Percentiles rank a stretch among this genome's conserved stretches.
Evolutionary conservation across 2,113 vertebrate genomes (phyloP).

Genomic region (Neolamprologus fasciatus): DNA sequence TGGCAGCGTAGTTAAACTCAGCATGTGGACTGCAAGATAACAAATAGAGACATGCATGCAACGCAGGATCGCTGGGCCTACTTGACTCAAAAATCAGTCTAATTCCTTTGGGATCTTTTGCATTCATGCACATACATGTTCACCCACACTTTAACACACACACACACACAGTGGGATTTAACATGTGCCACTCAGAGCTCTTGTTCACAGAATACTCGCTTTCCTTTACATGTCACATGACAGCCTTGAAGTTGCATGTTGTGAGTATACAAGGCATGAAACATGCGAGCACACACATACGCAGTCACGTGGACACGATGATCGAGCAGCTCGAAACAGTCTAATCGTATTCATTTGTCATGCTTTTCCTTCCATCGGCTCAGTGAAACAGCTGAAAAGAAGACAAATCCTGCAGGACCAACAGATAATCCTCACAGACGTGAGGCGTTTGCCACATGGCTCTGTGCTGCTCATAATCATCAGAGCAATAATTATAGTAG

Average conservation of each 20-base stretch:
- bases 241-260: background rate
- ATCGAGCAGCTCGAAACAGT: background rate
- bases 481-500: background rate
- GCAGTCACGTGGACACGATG: background rate
- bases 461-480: background rate
- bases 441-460: conserved; percentile 15
- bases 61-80: background rate
- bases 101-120: conserved; percentile 44
- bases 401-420: conserved; percentile 23
- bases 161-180: conserved; percentile 2
- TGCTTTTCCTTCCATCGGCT: conserved; percentile 16
- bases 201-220: conserved; percentile 19
- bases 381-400: conserved; percentile 15
- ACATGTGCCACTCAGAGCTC: conserved; percentile 35
- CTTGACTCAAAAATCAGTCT: conserved; percentile 39
- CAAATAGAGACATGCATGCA: conserved; percentile 21
- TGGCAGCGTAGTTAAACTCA: conserved; percentile 32
- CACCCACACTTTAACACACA: background rate
- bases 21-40: conserved; percentile 55
- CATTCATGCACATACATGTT: conserved; percentile 25
- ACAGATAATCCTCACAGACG: conserved; percentile 19
- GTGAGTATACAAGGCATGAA: background rate
- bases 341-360: conserved; percentile 17
- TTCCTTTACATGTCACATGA: conserved; percentile 21
- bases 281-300: background rate